Percentiles rank a stretch among this genome's conserved stretches.
These are phyloP conservation scores for Apostichopus japonicus DNA, from an alignment of 35 echinoderm and acorn worm genomes.

Conservation along the genomic window DNA sequence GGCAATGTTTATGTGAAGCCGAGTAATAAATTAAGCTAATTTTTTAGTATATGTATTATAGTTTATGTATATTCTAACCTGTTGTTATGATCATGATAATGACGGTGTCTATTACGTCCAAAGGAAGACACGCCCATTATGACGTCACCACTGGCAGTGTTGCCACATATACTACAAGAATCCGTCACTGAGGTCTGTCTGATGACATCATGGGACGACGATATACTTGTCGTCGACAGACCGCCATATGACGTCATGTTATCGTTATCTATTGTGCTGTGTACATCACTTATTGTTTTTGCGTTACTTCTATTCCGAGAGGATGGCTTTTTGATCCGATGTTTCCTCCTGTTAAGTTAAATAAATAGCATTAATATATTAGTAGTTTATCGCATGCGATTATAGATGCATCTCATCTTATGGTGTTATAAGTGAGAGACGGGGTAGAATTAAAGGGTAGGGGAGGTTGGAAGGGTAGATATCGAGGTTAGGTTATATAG, in stretches of 20 bases:
- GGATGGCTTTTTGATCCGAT: not conserved
- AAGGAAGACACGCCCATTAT: constrained; percentile 8
- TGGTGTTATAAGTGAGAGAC: too few species aligned
- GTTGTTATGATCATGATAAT: not conserved
- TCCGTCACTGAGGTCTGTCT: not conserved
- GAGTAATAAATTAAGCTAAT: too few species aligned
- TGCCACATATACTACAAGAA: not conserved
- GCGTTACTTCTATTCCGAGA: not conserved
- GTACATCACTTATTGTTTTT: not conserved
- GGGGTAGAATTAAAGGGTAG: too few species aligned
- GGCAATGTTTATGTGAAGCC: too few species aligned
- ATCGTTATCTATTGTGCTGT: not conserved
- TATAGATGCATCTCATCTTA: too few species aligned
- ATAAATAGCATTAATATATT: too few species aligned
- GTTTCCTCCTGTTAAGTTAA: not conserved
- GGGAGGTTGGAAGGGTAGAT: too few species aligned
- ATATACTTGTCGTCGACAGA: not conserved
- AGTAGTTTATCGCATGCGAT: too few species aligned
- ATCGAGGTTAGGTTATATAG: too few species aligned
- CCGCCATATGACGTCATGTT: not conserved
- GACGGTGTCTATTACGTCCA: not conserved
- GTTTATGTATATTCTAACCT: too few species aligned
- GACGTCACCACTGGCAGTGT: constrained; percentile 10
- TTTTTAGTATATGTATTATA: too few species aligned
- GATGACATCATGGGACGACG: not conserved